Percentiles rank a stretch among this genome's conserved stretches.
Conservation (phyloP, 2,888 invertebrate species). For the Epinotia bilunana region DNA sequence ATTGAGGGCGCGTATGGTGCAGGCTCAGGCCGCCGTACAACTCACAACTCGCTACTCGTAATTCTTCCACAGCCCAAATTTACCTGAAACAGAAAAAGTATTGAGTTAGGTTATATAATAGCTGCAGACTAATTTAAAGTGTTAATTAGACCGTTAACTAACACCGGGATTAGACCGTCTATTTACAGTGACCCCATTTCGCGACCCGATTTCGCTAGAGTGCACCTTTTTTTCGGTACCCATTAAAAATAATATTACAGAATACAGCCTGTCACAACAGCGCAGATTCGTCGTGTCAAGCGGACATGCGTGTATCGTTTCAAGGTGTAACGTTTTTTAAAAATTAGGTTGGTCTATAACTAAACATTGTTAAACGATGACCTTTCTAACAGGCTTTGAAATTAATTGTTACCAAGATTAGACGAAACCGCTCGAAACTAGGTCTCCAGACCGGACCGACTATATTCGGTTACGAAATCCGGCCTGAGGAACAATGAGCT, state of each 20-base stretch:
- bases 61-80: slow-evolving; percentile 44
- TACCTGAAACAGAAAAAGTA: slow-evolving; percentile 74
- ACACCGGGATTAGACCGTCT: slow-evolving; percentile 67
- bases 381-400: slow-evolving; percentile 28
- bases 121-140: slow-evolving; percentile 45
- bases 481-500: slow-evolving; percentile 32
- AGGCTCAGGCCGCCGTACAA: background rate
- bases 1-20: slow-evolving; percentile 45
- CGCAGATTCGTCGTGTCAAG: slow-evolving; percentile 68
- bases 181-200: slow-evolving; percentile 79
- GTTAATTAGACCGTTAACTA: slow-evolving; percentile 80
- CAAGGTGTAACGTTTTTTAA: slow-evolving; percentile 60
- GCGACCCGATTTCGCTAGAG: slow-evolving; percentile 77
- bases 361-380: slow-evolving; percentile 46
- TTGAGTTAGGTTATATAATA: slow-evolving; percentile 38
- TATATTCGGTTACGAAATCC: slow-evolving; percentile 38
- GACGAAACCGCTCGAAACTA: slow-evolving; percentile 13
- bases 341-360: slow-evolving; percentile 47
- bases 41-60: slow-evolving; percentile 2
- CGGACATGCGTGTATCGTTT: slow-evolving; percentile 66
- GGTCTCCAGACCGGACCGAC: slow-evolving; percentile 28
- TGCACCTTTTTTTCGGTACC: slow-evolving; percentile 69
- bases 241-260: slow-evolving; percentile 76
- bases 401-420: slow-evolving; percentile 32
- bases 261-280: slow-evolving; percentile 74